These are phyloP conservation scores for Siniperca obscura DNA, from an alignment of 2,797 vertebrate species.

Conservation along the genomic window DNA sequence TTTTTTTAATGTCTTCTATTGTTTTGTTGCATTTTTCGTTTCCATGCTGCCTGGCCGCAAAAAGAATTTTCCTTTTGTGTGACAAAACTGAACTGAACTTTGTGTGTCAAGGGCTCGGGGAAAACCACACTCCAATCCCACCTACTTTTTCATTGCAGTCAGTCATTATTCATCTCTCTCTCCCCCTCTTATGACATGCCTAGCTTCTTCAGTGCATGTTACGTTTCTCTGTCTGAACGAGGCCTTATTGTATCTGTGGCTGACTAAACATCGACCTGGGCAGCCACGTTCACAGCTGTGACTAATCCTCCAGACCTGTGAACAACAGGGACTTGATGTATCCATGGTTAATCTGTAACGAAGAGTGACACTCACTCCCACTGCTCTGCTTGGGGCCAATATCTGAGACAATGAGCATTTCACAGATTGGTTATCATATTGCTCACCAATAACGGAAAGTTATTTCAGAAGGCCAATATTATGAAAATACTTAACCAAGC, in stretches of 20 bases:
- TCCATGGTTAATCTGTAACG: conserved; percentile 60
- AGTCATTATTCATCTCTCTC: conserved; percentile 21
- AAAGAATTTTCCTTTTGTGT: conserved; percentile 23
- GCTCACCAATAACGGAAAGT: conserved; percentile 39
- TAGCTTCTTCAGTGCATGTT: not conserved
- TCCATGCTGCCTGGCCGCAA: conserved; percentile 4
- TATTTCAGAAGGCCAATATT: conserved; percentile 42
- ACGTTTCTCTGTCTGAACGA: not conserved
- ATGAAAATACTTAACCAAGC: conserved; percentile 47
- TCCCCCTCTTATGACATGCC: not conserved
- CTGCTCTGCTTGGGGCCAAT: conserved; percentile 32
- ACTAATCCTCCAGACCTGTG: conserved; percentile 60
- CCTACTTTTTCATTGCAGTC: conserved; percentile 11
- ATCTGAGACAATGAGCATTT: conserved; percentile 40
- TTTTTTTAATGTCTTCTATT: conserved; percentile 1
- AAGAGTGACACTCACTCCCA: conserved; percentile 34
- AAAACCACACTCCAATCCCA: conserved; percentile 21
- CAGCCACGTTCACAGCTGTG: conserved; percentile 41
- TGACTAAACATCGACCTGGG: conserved; percentile 28
- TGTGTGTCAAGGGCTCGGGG: conserved; percentile 14
- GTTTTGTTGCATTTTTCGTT: conserved; percentile 38
- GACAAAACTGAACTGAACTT: conserved; percentile 36
- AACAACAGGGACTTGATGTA: conserved; percentile 40
- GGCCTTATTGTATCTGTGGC: conserved; percentile 19
- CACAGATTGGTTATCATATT: conserved; percentile 40